Percentiles rank a stretch among this genome's conserved stretches.
Conservation (phyloP, 2,113 vertebrate genomes). For the Buteo buteo region DNA sequence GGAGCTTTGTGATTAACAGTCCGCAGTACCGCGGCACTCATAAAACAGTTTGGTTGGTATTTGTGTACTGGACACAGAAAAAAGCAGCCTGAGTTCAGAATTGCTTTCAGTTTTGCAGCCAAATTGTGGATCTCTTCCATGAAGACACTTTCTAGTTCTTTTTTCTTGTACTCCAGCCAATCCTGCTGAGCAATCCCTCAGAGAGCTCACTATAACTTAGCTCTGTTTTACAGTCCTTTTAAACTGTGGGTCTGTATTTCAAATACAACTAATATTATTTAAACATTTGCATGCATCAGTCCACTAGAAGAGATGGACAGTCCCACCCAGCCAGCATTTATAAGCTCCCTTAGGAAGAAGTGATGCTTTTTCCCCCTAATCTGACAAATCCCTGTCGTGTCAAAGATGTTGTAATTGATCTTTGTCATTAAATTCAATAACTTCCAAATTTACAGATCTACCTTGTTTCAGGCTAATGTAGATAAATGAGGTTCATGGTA, state of each 20-base stretch:
- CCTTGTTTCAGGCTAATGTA: conserved; percentile 67
- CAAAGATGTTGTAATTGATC: conserved; percentile 67
- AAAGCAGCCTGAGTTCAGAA: background rate
- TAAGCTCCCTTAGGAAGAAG: conserved; percentile 12
- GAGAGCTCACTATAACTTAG: background rate
- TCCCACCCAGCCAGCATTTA: conserved; percentile 12
- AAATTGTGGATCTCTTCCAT: background rate
- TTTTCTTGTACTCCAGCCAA: background rate
- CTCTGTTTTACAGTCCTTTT: background rate
- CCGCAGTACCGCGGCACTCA: background rate
- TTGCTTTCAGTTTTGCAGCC: background rate
- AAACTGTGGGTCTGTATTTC: background rate
- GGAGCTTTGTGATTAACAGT: background rate
- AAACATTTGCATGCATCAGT: background rate
- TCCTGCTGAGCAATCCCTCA: background rate
- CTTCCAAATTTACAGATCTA: conserved; percentile 60
- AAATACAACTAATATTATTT: background rate
- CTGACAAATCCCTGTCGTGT: conserved; percentile 20
- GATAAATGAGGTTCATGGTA: conserved; percentile 68
- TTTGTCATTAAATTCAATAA: conserved; percentile 70
- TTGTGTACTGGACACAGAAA: background rate
- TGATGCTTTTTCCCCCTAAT: background rate
- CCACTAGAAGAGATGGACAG: background rate
- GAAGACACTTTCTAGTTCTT: background rate
- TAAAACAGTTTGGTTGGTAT: background rate